These are phyloP conservation scores for Heliconius eleuchia DNA, from an alignment of 1,140 invertebrate species.

Conservation along the genomic window DNA sequence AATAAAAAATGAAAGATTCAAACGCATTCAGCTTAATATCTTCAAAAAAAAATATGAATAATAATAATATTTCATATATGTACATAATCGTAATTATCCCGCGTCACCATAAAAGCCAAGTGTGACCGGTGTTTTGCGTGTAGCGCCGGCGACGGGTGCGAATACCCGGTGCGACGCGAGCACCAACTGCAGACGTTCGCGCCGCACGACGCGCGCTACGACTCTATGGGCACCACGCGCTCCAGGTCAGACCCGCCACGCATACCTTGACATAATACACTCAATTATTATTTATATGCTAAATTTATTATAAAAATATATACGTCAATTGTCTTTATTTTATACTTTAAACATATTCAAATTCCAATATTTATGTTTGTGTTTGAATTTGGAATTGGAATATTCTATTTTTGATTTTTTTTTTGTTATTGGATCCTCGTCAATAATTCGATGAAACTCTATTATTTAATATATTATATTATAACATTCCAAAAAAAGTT, in stretches of 20 bases:
- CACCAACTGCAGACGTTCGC: slow-evolving; percentile 83
- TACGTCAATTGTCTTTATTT: background rate
- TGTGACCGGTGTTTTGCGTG: slow-evolving; percentile 56
- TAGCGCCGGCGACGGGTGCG: slow-evolving; percentile 94
- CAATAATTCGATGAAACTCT: background rate
- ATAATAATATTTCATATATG: too few relatives aligned
- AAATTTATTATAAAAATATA: background rate
- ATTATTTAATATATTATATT: background rate
- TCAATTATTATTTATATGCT: background rate
- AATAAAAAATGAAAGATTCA: background rate
- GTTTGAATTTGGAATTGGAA: background rate
- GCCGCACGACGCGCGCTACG: slow-evolving; percentile 84
- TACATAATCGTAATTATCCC: slow-evolving; percentile 1
- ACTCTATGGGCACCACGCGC: slow-evolving; percentile 94
- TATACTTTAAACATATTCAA: background rate
- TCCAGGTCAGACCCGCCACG: slow-evolving; percentile 86
- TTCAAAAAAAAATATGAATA: background rate
- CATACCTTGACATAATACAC: slow-evolving; percentile 63
- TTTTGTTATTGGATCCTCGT: background rate
- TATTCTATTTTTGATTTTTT: background rate
- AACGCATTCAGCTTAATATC: background rate
- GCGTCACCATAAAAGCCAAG: slow-evolving; percentile 2
- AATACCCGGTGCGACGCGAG: slow-evolving; percentile 90
- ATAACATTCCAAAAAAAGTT: background rate
- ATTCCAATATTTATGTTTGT: background rate